Evolutionary conservation across 2,113 vertebrate genomes (phyloP), one percentile per base, ranked within the genome.

Genomic region (Bos javanicus): DNA sequence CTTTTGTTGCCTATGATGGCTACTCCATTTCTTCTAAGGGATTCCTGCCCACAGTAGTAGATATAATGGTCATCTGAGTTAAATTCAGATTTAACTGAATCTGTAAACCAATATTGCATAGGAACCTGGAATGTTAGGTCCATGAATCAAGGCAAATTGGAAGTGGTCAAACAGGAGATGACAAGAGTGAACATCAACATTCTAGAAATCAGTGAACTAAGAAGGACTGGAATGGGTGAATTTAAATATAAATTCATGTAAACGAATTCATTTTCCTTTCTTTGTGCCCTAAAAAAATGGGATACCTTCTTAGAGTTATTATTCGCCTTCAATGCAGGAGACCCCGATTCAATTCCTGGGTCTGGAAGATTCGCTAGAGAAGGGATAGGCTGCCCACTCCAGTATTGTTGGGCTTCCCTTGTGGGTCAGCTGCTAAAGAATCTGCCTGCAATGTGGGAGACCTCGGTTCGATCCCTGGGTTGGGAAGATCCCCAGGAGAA

Each of bases 291-390:
- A 52, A 92, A 88, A 21, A 36, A 46, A 1, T 1, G 26, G 21
- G 28, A 54, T 30, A 33, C 50, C 25, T 54, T 78, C 43, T 92
- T 85, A 25, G 62, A 82, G 56, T 50, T 84, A 52, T 33, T 76
- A 33, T 86, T 9, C 0, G 0, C 16, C 19, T 36, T 21, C n/a
- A 36, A 71, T 36, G 17, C 64, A 36, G n/a, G n/a, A 71, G n/a
- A 71, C 64, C 64, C n/a, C 0, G 0, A 71, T 71, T 71, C 0
- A 0, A 36, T 71, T 71, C 5, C n/a, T 36, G 9, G n/a, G 64
- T 1, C 4, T 36, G 64, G n/a, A 36, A 71, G 64, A 71, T 71
- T 36, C 2, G 5, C 67, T 71, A 19, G 67, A 71, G 67, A 39
- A 71, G 19, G 67, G n/a, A 23, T 71, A 71, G n/a, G n/a, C 67